Evolutionary conservation across 53 echinoderm and acorn worm genomes (phyloP).

Genomic region (Astropecten irregularis): DNA sequence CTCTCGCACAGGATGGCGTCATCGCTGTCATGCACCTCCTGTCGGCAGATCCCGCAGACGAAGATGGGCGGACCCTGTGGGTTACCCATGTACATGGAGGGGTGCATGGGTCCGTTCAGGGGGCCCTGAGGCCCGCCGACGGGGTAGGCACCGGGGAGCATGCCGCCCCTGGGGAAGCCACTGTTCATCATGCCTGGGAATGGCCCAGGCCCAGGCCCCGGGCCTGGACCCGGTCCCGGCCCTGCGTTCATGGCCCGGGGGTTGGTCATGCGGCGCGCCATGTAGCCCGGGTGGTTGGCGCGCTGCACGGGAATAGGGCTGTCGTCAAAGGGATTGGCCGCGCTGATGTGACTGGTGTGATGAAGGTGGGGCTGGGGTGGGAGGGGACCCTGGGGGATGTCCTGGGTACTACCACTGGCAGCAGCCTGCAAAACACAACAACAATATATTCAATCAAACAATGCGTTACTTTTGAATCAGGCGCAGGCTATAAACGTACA

Average conservation of each 20-base stretch:
- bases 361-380: conserved; percentile 75
- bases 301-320: conserved; percentile 55
- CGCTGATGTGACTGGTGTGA: conserved; percentile 82
- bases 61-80: conserved; percentile 61
- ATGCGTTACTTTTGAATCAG: background rate
- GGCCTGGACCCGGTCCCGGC: background rate
- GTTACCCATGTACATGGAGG: conserved; percentile 72
- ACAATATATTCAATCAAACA: background rate
- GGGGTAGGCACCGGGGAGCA: conserved; percentile 17
- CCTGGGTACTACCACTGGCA: conserved; percentile 4
- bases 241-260: conserved; percentile 35
- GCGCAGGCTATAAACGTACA: too few species aligned
- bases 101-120: conserved; percentile 81
- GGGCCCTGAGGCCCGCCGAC: conserved; percentile 25
- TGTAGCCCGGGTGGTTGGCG: conserved; percentile 66
- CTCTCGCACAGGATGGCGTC: conserved; percentile 85
- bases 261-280: conserved; percentile 60
- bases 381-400: conserved; percentile 65
- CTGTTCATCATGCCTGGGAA: conserved; percentile 49
- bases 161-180: conserved; percentile 30
- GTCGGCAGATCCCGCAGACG: conserved; percentile 85
- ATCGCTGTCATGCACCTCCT: conserved; percentile 87
- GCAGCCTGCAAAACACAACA: background rate
- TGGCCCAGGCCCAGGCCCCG: too few species aligned
- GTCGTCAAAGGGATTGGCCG: conserved; percentile 94